These are phyloP conservation scores for Rhagoletis zephyria DNA, from an alignment of 1,140 invertebrate genomes.

Conservation along the genomic window DNA sequence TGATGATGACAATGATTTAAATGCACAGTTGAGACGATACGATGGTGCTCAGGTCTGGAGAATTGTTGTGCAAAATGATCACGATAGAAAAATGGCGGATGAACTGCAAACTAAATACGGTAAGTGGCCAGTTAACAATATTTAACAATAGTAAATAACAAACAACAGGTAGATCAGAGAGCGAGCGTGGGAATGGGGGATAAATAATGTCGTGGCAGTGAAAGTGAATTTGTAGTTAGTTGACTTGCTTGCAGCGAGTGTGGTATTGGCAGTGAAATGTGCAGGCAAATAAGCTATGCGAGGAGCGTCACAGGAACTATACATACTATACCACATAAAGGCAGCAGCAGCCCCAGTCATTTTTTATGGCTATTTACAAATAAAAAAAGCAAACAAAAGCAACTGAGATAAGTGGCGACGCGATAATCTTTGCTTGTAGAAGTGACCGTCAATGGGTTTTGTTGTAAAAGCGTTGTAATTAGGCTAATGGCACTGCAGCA, in stretches of 20 bases:
- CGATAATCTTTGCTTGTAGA: background rate
- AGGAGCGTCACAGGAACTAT: constrained; percentile 6
- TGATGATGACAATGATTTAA: constrained; percentile 58
- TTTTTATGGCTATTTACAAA: too few relatives aligned
- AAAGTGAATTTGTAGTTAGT: constrained; percentile 1
- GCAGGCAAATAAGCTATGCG: constrained; percentile 20
- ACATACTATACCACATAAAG: background rate
- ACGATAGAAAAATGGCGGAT: constrained; percentile 67
- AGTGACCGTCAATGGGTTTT: background rate
- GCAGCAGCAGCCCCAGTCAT: too few relatives aligned
- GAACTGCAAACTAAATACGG: constrained; percentile 71
- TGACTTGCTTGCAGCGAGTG: background rate
- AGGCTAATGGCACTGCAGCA: constrained; percentile 27
- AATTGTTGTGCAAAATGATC: constrained; percentile 73
- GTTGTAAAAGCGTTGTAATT: background rate
- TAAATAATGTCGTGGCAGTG: background rate
- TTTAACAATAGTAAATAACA: constrained; percentile 37
- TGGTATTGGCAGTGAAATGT: constrained; percentile 40
- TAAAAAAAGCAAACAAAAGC: background rate
- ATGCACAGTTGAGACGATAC: constrained; percentile 72
- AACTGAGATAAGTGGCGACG: background rate
- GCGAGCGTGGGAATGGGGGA: background rate
- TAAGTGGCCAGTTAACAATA: constrained; percentile 59
- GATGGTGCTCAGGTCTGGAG: constrained; percentile 77
- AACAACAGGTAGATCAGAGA: background rate